Percentiles rank a stretch among this genome's conserved stretches.
Conservation (phyloP, 2,888 invertebrate species). For the Aethes cnicana region DNA sequence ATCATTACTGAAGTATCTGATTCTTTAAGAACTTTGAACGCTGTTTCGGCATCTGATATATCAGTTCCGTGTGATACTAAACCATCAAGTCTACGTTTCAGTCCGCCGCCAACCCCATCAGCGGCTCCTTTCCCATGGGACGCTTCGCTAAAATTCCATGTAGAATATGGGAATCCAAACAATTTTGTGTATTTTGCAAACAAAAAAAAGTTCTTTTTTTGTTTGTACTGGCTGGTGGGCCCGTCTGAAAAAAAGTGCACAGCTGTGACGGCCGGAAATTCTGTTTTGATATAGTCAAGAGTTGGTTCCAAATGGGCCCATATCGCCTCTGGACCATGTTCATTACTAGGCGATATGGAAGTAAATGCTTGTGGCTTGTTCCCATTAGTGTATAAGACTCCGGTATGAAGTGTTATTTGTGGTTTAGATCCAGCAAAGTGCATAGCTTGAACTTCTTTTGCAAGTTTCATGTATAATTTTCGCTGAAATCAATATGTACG, state of each 20-base stretch:
- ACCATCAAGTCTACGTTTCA: slow-evolving; percentile 36
- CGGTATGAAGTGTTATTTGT: slow-evolving; percentile 37
- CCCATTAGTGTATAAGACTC: slow-evolving; percentile 26
- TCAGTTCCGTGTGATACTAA: slow-evolving; percentile 34
- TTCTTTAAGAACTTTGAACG: slow-evolving; percentile 21
- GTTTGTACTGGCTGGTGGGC: slow-evolving; percentile 30
- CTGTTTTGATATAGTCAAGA: slow-evolving; percentile 27
- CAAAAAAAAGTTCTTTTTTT: slow-evolving; percentile 33
- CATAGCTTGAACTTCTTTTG: slow-evolving; percentile 31
- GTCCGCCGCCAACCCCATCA: slow-evolving; percentile 37
- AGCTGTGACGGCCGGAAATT: slow-evolving; percentile 20
- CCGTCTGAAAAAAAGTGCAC: slow-evolving; percentile 35
- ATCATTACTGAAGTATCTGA: not conserved
- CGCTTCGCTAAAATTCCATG: slow-evolving; percentile 37
- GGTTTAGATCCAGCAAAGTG: slow-evolving; percentile 35
- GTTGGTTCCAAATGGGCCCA: slow-evolving; percentile 35
- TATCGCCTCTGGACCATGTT: slow-evolving; percentile 35
- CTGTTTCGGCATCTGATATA: slow-evolving; percentile 33
- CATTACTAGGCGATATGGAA: slow-evolving; percentile 23
- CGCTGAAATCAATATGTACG: slow-evolving; percentile 3
- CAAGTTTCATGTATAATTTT: slow-evolving; percentile 26
- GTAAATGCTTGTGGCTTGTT: slow-evolving; percentile 23
- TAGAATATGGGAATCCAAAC: slow-evolving; percentile 28
- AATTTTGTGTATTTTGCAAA: slow-evolving; percentile 31
- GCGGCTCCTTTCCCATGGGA: slow-evolving; percentile 38